A percentile compares a stretch with the other conserved stretches of the same genome.
These are phyloP conservation scores for Nerophis ophidion DNA, from an alignment of 2,113 vertebrate species.

Conservation along the genomic window DNA sequence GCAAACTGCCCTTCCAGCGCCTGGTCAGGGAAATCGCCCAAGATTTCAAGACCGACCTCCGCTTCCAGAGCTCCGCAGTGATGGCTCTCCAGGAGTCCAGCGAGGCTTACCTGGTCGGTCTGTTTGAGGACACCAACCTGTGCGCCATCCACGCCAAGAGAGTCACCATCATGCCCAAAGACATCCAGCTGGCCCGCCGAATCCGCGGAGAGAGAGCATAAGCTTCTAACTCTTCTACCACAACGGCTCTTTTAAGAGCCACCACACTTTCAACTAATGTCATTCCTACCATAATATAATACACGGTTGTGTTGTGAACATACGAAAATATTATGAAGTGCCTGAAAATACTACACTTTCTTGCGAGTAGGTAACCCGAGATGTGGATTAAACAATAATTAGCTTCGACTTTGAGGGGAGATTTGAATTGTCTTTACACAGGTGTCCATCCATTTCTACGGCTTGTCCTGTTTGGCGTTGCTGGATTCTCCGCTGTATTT, in stretches of 20 bases:
- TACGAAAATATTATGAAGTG: too few species aligned
- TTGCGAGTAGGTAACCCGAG: too few species aligned
- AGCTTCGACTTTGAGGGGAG: too few species aligned
- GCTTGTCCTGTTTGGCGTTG: too few species aligned
- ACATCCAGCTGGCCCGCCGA: constrained; percentile 78
- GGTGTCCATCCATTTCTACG: too few species aligned
- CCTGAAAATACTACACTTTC: too few species aligned
- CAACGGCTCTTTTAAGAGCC: constrained; percentile 5
- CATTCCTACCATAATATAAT: too few species aligned
- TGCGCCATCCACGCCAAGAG: constrained; percentile 77
- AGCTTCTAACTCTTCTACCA: background rate
- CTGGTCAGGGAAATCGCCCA: constrained; percentile 54
- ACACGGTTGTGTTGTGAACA: too few species aligned
- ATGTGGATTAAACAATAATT: too few species aligned
- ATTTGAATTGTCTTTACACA: too few species aligned
- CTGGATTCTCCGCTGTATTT: too few species aligned
- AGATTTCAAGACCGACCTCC: constrained; percentile 56
- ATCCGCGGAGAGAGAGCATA: constrained; percentile 66
- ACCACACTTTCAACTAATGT: background rate
- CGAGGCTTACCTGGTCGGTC: constrained; percentile 73
- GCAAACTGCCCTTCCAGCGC: constrained; percentile 54
- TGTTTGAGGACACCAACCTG: constrained; percentile 76
- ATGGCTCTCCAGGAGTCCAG: constrained; percentile 71
- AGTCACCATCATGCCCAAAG: constrained; percentile 79
- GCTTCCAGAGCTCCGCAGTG: constrained; percentile 58